phyloP scores from a whole-genome alignment of 2,797 vertebrate genomes.

The Chrysolophus pictus region DNA sequence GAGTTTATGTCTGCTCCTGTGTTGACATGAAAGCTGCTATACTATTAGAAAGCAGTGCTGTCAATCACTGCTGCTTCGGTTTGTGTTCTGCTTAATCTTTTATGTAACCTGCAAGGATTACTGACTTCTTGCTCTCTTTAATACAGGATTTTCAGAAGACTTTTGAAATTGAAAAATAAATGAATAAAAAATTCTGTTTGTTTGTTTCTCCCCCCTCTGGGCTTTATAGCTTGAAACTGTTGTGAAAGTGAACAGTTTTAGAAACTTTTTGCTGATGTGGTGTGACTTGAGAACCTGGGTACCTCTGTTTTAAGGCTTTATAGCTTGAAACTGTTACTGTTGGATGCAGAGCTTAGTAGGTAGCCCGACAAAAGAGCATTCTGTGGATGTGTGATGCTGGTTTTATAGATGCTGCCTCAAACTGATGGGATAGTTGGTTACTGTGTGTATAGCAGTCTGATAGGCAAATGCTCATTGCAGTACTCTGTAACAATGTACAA shows the following conservation, averaged over 20 bases:
- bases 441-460: not conserved
- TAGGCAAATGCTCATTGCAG: not conserved
- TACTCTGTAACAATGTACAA: not conserved
- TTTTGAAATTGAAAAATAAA: not conserved
- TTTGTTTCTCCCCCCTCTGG: not conserved
- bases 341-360: not conserved
- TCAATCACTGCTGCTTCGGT: conserved; percentile 1
- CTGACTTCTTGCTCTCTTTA: not conserved
- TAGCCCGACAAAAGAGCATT: not conserved
- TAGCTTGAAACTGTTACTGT: not conserved
- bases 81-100: conserved; percentile 47
- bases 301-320: not conserved
- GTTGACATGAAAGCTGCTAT: not conserved
- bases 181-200: not conserved
- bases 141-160: not conserved
- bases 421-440: not conserved
- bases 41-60: not conserved
- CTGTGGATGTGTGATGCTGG: not conserved
- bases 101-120: conserved; percentile 50
- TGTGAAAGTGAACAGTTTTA: not conserved
- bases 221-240: no score
- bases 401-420: not conserved
- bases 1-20: not conserved
- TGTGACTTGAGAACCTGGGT: not conserved
- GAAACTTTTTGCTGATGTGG: not conserved